phyloP scores from a whole-genome alignment of 2,797 vertebrate genomes.

The Dipus sagitta region DNA sequence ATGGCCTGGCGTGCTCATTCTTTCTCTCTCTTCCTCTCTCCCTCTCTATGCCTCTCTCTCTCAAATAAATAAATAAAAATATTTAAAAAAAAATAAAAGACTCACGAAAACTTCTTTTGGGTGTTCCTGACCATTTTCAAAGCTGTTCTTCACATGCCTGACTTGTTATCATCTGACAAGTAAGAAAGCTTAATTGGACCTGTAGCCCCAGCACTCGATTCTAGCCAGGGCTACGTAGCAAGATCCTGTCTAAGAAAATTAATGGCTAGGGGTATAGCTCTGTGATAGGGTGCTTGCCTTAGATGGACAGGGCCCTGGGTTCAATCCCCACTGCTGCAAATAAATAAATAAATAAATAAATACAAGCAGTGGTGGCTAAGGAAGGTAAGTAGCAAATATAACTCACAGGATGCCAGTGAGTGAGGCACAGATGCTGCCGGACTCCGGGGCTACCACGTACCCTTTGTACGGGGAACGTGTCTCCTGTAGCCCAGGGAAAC shows the following conservation, averaged over 20 bases:
- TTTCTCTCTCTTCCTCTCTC: no score
- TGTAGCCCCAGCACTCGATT: not conserved
- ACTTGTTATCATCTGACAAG: not conserved
- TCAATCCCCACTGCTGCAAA: not conserved
- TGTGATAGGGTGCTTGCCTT: not conserved
- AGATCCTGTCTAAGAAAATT: no score
- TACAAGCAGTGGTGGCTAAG: not conserved
- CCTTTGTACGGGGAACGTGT: accelerated
- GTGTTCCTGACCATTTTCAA: no score
- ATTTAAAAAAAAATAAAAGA: no score
- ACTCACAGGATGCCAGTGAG: not conserved
- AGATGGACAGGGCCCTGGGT: not conserved
- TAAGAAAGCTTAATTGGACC: not conserved
- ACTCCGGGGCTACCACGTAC: not conserved
- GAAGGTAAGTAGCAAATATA: not conserved
- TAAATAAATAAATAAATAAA: not conserved
- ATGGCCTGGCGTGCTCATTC: no score
- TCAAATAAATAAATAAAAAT: no score
- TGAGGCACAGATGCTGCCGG: not conserved
- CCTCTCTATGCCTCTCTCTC: not conserved
- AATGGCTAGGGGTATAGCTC: not conserved
- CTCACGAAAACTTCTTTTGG: no score
- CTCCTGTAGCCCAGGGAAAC: not conserved
- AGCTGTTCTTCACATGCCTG: no score
- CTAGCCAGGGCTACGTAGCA: not conserved